phyloP scores from a whole-genome alignment of 2,797 vertebrate species.

The Tiaroga cobitis region DNA sequence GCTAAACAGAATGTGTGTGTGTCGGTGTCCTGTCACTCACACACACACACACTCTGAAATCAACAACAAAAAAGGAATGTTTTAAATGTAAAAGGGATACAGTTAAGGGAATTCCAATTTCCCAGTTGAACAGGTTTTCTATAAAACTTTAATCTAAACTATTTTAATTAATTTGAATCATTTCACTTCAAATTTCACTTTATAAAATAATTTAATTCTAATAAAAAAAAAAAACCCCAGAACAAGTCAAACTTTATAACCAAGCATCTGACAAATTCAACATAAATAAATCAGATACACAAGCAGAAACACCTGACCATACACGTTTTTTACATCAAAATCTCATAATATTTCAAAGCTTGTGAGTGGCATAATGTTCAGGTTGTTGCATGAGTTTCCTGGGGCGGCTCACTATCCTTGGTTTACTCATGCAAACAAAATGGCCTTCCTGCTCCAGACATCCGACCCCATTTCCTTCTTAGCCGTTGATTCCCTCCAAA shows the following conservation, averaged over 20 bases:
- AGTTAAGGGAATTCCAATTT: not conserved
- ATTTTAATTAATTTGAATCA: not conserved
- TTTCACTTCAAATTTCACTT: not conserved
- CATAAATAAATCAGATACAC: slow-evolving; percentile 18
- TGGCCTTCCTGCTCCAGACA: slow-evolving; percentile 67
- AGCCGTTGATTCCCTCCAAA: slow-evolving; percentile 56
- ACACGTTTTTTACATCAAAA: slow-evolving; percentile 24
- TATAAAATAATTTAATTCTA: not conserved
- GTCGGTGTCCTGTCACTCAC: no score
- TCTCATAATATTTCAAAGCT: slow-evolving; percentile 32
- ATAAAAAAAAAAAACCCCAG: not conserved
- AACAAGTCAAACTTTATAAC: not conserved
- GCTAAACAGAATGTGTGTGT: no score
- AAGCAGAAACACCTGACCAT: slow-evolving; percentile 31
- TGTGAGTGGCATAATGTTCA: slow-evolving; percentile 42
- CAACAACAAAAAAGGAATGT: no score
- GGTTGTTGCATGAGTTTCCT: slow-evolving; percentile 46
- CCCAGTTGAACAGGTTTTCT: not conserved
- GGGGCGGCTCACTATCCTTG: slow-evolving; percentile 42
- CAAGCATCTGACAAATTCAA: not conserved
- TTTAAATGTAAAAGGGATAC: not conserved
- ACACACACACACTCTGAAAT: no score
- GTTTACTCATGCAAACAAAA: slow-evolving; percentile 63
- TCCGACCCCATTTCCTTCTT: slow-evolving; percentile 67
- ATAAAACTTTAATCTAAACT: not conserved